Percentiles rank a stretch among this genome's conserved stretches.
Conservation (phyloP, 23 tunicate species). For the Phallusia fumigata region DNA sequence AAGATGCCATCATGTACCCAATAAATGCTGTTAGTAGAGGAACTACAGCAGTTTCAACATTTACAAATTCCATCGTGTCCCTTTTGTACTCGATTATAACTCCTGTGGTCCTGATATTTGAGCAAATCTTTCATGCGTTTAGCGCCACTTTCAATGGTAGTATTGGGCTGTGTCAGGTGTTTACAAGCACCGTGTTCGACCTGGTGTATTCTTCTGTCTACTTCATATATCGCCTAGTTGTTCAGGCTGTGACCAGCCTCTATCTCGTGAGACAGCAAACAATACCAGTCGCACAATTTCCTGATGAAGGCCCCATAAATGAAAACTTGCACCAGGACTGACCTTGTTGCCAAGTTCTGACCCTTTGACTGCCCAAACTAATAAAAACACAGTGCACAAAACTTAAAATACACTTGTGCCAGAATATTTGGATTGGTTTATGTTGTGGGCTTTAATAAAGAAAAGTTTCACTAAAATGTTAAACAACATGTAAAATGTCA, state of each 20-base stretch:
- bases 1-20: not conserved
- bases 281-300: not conserved
- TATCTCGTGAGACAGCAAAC: not conserved
- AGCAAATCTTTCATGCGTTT: not conserved
- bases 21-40: not conserved
- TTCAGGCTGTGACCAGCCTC: not conserved
- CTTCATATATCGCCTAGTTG: not conserved
- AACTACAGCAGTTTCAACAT: not conserved
- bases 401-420: no score
- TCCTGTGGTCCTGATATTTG: not conserved
- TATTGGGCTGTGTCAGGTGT: not conserved
- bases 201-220: not conserved
- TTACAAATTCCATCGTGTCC: not conserved
- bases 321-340: no score
- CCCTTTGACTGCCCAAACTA: no score
- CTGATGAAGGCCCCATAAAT: no score
- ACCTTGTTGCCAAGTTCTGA: no score
- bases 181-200: not conserved
- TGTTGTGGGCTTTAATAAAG: no score
- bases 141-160: not conserved
- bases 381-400: no score
- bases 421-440: no score
- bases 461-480: no score
- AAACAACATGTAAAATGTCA: no score
- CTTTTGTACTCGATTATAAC: not conserved